Percentiles rank a stretch among this genome's conserved stretches.
Evolutionary conservation across 1,140 invertebrate genomes (phyloP).

Genomic region (Brachionus sp.): DNA sequence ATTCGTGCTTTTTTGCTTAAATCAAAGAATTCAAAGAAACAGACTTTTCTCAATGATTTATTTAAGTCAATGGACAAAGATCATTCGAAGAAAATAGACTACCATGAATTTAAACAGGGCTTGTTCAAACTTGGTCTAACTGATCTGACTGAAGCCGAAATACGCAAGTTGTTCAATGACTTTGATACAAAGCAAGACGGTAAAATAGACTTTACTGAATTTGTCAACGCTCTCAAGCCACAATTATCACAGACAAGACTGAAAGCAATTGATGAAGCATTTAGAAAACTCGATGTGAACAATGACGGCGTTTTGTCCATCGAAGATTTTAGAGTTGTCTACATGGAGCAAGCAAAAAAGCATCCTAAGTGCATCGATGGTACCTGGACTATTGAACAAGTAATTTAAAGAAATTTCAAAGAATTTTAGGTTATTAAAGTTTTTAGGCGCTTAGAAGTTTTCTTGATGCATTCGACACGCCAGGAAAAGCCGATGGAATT

Average conservation of each 20-base stretch:
- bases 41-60: constrained; percentile 26
- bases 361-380: constrained; percentile 39
- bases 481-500: constrained; percentile 26
- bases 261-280: constrained; percentile 28
- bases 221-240: constrained; percentile 13
- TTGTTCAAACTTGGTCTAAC: neutral
- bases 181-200: constrained; percentile 44
- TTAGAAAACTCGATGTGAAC: constrained; percentile 35
- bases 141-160: constrained; percentile 34
- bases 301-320: constrained; percentile 42
- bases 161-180: constrained; percentile 37
- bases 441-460: constrained; percentile 41
- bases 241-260: neutral
- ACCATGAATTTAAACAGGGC: constrained; percentile 41
- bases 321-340: constrained; percentile 42
- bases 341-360: constrained; percentile 32
- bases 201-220: constrained; percentile 42
- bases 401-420: neutral
- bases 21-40: constrained; percentile 31
- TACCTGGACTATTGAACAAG: constrained; percentile 39
- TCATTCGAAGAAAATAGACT: constrained; percentile 29
- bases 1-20: constrained; percentile 42
- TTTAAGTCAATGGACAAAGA: constrained; percentile 45
- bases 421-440: neutral
- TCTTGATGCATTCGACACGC: constrained; percentile 40